Evolutionary conservation across 2,888 invertebrate genomes (phyloP).

Genomic region (Stenolophus ochropezus): DNA sequence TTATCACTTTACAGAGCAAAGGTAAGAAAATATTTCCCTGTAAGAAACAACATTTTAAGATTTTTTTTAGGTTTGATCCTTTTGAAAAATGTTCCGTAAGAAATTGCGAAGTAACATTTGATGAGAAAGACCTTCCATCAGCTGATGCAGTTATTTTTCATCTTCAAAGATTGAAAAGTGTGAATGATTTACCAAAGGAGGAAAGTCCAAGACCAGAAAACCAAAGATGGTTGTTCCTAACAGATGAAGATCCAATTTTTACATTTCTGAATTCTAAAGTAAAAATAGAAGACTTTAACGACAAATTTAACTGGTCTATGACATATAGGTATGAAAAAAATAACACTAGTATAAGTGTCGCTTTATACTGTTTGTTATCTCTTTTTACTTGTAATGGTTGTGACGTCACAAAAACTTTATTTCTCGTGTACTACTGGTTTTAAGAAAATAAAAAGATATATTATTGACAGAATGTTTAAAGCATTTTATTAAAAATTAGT

Average conservation of each 20-base stretch:
- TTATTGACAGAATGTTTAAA: too few relatives aligned
- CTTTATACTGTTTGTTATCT: too few relatives aligned
- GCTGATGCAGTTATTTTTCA: conserved; percentile 82
- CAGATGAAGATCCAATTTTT: conserved; percentile 80
- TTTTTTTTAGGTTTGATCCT: conserved; percentile 73
- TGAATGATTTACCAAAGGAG: conserved; percentile 75
- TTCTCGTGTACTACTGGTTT: too few relatives aligned
- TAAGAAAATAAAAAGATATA: too few relatives aligned
- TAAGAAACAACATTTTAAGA: neutral
- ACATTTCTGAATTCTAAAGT: conserved; percentile 74
- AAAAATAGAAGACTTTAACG: conserved; percentile 73
- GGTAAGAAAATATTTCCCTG: conserved; percentile 64
- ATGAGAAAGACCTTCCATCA: conserved; percentile 71
- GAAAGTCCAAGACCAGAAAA: conserved; percentile 69
- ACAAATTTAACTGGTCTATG: conserved; percentile 85
- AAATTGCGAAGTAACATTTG: conserved; percentile 79
- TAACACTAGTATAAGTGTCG: too few relatives aligned
- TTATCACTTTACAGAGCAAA: conserved; percentile 72
- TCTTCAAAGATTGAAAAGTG: conserved; percentile 73
- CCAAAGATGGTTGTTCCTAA: conserved; percentile 83
- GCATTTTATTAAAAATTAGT: too few relatives aligned
- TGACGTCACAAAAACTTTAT: too few relatives aligned
- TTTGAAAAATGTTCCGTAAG: conserved; percentile 77
- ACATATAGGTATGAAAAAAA: conserved; percentile 76
- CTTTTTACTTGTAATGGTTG: too few relatives aligned